phyloP scores from a whole-genome alignment of 1,140 invertebrate genomes.

The Drosophila paulistorum region DNA sequence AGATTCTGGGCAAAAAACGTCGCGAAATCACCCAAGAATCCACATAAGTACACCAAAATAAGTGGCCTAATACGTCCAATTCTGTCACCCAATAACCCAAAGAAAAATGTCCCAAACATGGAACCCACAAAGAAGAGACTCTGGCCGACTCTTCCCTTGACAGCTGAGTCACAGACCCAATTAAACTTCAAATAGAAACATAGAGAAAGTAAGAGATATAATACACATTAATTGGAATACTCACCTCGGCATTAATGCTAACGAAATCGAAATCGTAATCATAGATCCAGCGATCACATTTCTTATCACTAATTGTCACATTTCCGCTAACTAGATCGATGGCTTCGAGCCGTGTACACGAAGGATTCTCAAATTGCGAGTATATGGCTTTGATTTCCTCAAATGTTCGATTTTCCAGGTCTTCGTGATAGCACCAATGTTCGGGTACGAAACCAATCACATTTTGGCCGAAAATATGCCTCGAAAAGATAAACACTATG shows the following conservation, averaged over 20 bases:
- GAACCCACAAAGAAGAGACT: conserved; percentile 86
- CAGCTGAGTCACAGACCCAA: conserved; percentile 85
- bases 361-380: conserved; percentile 53
- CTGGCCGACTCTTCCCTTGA: conserved; percentile 85
- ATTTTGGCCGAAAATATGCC: conserved; percentile 85
- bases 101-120: conserved; percentile 84
- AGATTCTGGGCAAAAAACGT: conserved; percentile 83
- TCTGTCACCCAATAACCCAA: conserved; percentile 84
- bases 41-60: conserved; percentile 84
- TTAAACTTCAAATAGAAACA: conserved; percentile 79
- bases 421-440: conserved; percentile 80
- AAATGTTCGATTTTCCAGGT: conserved; percentile 55
- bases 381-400: conserved; percentile 61
- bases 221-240: conserved; percentile 18
- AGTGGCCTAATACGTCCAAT: conserved; percentile 85
- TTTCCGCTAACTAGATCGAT: conserved; percentile 31
- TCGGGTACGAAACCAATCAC: conserved; percentile 84
- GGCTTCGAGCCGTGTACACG: conserved; percentile 62
- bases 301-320: conserved; percentile 48
- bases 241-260: conserved; percentile 85
- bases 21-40: conserved; percentile 84
- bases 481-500: conserved; percentile 84
- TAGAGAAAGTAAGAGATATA: conserved; percentile 5
- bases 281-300: conserved; percentile 83
- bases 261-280: conserved; percentile 83